These are phyloP conservation scores for Stichopus horrens DNA, from an alignment of 53 echinoderm and acorn worm genomes.

Conservation along the genomic window DNA sequence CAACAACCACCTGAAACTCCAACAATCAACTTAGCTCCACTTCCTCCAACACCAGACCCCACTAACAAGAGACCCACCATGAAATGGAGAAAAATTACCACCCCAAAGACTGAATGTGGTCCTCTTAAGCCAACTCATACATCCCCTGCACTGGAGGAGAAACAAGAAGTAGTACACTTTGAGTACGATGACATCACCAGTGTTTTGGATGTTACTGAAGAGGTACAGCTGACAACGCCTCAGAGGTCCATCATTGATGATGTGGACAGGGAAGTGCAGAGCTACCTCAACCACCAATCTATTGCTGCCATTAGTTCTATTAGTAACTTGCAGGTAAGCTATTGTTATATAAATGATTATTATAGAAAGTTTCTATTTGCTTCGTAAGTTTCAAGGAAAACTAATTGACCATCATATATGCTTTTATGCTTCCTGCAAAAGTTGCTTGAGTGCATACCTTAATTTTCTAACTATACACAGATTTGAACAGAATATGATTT, in stretches of 20 bases:
- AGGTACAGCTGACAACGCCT: neutral
- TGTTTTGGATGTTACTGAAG: neutral
- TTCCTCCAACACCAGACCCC: neutral
- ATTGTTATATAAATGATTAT: neutral
- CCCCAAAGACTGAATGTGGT: neutral
- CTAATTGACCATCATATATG: too few species aligned
- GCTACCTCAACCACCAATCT: constrained; percentile 12
- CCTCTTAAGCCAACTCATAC: neutral
- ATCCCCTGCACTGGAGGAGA: neutral
- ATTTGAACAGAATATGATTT: too few species aligned
- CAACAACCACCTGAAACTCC: neutral
- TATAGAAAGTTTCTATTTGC: too few species aligned
- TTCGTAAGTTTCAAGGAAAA: too few species aligned
- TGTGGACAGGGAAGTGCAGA: constrained; percentile 8
- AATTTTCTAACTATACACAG: too few species aligned
- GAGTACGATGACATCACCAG: constrained; percentile 28
- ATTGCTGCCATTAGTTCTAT: constrained; percentile 6
- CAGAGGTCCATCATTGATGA: neutral
- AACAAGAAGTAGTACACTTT: neutral
- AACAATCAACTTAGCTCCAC: neutral
- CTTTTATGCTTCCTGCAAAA: too few species aligned
- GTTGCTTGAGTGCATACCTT: too few species aligned
- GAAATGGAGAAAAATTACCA: neutral
- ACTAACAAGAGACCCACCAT: neutral
- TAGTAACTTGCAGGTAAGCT: neutral